Conservation (phyloP, 2,888 invertebrate species). For the Pecten maximus region DNA sequence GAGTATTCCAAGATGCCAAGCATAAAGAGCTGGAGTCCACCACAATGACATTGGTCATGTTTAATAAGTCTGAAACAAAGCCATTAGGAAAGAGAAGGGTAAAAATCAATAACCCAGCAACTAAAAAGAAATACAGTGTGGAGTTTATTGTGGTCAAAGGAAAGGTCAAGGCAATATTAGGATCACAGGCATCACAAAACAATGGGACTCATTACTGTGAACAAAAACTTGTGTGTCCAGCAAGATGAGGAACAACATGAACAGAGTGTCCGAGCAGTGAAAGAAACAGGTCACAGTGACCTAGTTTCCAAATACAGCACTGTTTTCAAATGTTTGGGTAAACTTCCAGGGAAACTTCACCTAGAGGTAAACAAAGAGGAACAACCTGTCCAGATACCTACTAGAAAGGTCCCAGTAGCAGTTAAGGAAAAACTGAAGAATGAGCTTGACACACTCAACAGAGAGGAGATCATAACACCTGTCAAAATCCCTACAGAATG, state of each 20-base stretch:
- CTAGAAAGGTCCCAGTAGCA: no score
- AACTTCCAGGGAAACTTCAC: no score
- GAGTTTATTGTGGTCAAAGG: background rate
- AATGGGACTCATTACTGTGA: constrained; percentile 11
- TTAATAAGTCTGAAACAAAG: no score
- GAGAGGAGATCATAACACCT: constrained; percentile 43
- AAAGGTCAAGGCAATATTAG: constrained; percentile 24
- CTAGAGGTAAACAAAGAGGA: background rate
- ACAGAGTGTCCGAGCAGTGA: no score
- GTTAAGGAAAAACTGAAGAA: background rate
- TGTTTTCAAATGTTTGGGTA: background rate
- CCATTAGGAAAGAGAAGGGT: no score
- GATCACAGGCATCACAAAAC: background rate
- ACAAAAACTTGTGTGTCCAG: background rate
- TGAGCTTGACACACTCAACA: background rate
- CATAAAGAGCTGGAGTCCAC: no score
- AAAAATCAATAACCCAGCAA: no score
- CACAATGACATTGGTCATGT: no score
- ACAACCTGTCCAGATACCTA: background rate
- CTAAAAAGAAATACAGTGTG: no score
- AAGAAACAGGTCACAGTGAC: no score
- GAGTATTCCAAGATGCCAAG: no score
- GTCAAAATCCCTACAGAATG: constrained; percentile 52
- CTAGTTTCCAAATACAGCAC: background rate
- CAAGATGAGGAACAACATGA: no score